Conservation (phyloP, 2,888 invertebrate genomes). For the Trilocha varians region DNA sequence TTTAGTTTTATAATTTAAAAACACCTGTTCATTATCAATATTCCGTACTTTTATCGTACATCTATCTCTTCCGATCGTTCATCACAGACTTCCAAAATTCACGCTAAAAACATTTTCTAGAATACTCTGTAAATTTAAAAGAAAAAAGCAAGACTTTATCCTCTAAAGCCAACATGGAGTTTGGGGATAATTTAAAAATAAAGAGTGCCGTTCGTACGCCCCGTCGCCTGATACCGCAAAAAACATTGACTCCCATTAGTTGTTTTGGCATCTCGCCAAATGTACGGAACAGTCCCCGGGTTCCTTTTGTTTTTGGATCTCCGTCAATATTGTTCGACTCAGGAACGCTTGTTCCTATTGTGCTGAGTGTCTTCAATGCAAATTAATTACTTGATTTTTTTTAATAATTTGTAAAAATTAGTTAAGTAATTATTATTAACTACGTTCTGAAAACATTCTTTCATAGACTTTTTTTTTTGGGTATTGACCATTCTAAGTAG, state of each 20-base stretch:
- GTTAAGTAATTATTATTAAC: too few species aligned
- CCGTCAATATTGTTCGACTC: constrained; percentile 34
- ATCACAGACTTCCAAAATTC: too few species aligned
- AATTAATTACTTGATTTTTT: background rate
- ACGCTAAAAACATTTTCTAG: background rate
- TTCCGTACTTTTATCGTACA: too few species aligned
- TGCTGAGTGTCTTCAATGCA: background rate
- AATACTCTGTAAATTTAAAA: too few species aligned
- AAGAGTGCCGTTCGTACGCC: background rate
- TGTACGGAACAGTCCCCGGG: constrained; percentile 29
- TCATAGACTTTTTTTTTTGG: too few species aligned
- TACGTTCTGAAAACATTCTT: too few species aligned
- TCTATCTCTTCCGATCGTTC: too few species aligned
- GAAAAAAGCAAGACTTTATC: background rate
- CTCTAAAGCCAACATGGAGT: background rate
- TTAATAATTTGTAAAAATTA: too few species aligned
- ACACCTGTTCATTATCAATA: too few species aligned
- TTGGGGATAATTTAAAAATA: constrained; percentile 2
- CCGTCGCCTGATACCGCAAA: background rate
- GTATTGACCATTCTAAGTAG: too few species aligned
- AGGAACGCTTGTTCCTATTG: constrained; percentile 16
- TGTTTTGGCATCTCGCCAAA: constrained; percentile 32
- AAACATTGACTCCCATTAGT: constrained; percentile 25
- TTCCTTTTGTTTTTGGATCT: constrained; percentile 39
- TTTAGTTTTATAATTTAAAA: too few species aligned